Conservation (phyloP, 2,888 invertebrate genomes). For the Drosophila sordidapex region DNA sequence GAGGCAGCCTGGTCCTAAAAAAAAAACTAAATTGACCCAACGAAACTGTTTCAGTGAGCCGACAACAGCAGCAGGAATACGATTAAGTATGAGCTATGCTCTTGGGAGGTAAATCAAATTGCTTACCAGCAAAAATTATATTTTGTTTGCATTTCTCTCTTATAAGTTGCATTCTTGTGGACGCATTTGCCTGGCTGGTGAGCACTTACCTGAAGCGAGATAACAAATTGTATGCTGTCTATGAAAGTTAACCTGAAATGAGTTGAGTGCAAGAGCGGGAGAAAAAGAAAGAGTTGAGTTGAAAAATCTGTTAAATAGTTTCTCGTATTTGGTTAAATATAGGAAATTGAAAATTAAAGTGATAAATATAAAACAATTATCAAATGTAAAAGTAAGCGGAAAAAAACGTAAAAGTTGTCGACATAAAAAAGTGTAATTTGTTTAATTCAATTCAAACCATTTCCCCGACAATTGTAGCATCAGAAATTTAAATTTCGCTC, state of each 20-base stretch:
- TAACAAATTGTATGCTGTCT: slow-evolving; percentile 46
- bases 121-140: slow-evolving; percentile 20
- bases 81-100: slow-evolving; percentile 42
- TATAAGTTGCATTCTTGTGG: slow-evolving; percentile 27
- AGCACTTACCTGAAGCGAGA: slow-evolving; percentile 54
- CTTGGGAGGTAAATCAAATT: slow-evolving; percentile 50
- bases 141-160: slow-evolving; percentile 13
- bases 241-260: slow-evolving; percentile 37
- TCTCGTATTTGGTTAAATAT: not conserved
- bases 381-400: not conserved
- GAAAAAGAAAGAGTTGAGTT: not conserved
- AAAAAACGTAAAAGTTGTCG: not conserved
- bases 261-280: not conserved
- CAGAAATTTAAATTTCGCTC: slow-evolving; percentile 23
- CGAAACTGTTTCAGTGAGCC: slow-evolving; percentile 20
- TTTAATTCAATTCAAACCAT: not conserved
- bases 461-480: not conserved
- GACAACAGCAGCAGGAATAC: slow-evolving; percentile 16
- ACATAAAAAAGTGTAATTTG: not conserved
- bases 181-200: slow-evolving; percentile 13
- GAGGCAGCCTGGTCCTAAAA: slow-evolving; percentile 19
- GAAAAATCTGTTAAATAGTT: slow-evolving; percentile 14
- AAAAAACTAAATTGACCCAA: slow-evolving; percentile 48
- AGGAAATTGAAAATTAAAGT: not conserved
- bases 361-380: too few species aligned